phyloP scores from a whole-genome alignment of 2,888 invertebrate genomes.

The Yponomeuta cagnagella region DNA sequence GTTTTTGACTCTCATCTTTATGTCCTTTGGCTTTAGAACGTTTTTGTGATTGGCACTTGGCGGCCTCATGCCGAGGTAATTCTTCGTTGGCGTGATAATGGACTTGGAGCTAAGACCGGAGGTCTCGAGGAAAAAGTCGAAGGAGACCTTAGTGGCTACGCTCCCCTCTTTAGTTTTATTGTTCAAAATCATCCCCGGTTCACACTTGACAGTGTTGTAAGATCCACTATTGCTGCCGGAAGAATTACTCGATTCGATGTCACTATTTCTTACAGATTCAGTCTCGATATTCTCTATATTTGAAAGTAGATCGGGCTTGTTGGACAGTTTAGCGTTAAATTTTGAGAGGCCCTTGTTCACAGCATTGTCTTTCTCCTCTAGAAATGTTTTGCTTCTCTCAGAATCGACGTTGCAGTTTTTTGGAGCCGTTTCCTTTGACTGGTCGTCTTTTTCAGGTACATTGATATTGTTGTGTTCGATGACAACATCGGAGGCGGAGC shows the following conservation, averaged over 20 bases:
- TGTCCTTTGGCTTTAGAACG: conserved; percentile 85
- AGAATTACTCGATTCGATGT: conserved; percentile 79
- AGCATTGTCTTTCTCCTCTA: conserved; percentile 45
- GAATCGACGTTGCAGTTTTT: conserved; percentile 27
- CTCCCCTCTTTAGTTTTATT: conserved; percentile 29
- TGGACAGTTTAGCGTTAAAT: conserved; percentile 62
- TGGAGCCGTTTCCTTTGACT: conserved; percentile 25
- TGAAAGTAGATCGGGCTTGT: conserved; percentile 72
- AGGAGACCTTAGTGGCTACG: conserved; percentile 66
- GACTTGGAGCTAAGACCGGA: conserved; percentile 88
- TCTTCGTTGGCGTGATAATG: conserved; percentile 75
- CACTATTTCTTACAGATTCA: conserved; percentile 79
- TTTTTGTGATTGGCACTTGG: conserved; percentile 84
- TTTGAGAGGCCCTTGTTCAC: conserved; percentile 42
- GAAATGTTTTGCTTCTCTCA: conserved; percentile 45
- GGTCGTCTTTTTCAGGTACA: conserved; percentile 55
- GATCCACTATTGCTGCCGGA: conserved; percentile 71
- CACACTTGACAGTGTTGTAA: conserved; percentile 65
- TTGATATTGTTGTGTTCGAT: conserved; percentile 54
- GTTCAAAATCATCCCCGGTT: conserved; percentile 55
- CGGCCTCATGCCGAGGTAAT: conserved; percentile 65
- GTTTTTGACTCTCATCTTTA: conserved; percentile 83
- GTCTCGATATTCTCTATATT: conserved; percentile 75
- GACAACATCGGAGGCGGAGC: conserved; percentile 59
- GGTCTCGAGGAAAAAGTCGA: conserved; percentile 86